A percentile compares a stretch with the other conserved stretches of the same genome.
Conservation (phyloP, 2,113 vertebrate species). For the Sorex araneus region DNA sequence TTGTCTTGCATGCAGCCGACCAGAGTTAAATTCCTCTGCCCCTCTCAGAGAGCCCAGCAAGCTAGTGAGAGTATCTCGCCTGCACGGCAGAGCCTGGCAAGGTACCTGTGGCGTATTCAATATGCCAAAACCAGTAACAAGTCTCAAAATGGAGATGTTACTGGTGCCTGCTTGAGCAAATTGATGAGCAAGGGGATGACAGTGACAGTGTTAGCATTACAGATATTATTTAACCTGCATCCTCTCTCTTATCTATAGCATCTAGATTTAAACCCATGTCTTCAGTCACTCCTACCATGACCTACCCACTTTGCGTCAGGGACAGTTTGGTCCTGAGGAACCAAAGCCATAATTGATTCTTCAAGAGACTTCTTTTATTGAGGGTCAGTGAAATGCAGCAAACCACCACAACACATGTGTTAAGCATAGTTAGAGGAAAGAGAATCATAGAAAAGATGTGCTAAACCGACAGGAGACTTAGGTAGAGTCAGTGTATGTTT, state of each 20-base stretch:
- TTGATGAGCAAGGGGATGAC: too few relatives aligned
- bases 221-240: neutral
- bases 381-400: neutral
- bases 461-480: neutral
- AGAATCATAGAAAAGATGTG: neutral
- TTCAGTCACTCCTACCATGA: neutral
- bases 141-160: too few relatives aligned
- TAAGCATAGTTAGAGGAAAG: neutral
- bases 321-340: neutral
- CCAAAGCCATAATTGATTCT: neutral
- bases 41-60: too few relatives aligned
- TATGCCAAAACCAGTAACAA: too few relatives aligned
- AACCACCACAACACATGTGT: neutral
- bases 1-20: too few relatives aligned
- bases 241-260: neutral
- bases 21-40: too few relatives aligned
- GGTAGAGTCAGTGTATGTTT: neutral
- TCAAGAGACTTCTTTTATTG: neutral
- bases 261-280: neutral
- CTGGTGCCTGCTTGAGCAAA: too few relatives aligned
- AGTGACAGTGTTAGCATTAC: neutral
- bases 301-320: neutral
- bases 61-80: too few relatives aligned
- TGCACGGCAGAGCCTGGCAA: too few relatives aligned
- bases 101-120: too few relatives aligned